phyloP scores from a whole-genome alignment of 2,797 vertebrate genomes.

The Psittacula echo region DNA sequence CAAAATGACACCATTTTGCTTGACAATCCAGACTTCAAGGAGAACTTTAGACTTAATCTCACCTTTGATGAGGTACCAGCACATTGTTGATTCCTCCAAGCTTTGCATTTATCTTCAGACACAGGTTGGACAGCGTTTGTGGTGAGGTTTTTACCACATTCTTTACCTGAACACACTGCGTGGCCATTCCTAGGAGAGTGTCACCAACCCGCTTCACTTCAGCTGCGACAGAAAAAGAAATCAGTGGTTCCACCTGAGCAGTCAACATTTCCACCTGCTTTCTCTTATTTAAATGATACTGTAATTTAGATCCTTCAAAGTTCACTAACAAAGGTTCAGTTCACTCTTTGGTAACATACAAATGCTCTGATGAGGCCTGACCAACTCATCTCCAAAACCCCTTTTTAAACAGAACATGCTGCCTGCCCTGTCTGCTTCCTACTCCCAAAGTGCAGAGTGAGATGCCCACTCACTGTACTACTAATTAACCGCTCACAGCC shows the following conservation, averaged over 20 bases:
- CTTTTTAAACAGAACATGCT: not conserved
- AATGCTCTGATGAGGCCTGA: not conserved
- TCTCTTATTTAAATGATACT: not conserved
- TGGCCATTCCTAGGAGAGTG: constrained; percentile 98
- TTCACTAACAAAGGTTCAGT: not conserved
- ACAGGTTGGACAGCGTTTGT: constrained; percentile 97
- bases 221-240: constrained; percentile 77
- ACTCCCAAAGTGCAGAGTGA: fast-evolving
- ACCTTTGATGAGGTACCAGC: constrained; percentile 98
- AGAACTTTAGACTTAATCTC: constrained; percentile 21
- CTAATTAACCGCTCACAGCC: not conserved
- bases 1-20: not conserved
- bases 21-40: not conserved
- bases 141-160: constrained; percentile 99
- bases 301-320: not conserved
- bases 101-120: constrained; percentile 99
- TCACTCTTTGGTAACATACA: not conserved
- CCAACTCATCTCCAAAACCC: not conserved
- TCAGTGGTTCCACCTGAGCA: not conserved
- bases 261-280: not conserved
- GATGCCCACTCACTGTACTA: not conserved
- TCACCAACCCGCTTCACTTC: constrained; percentile 99
- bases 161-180: constrained; percentile 98
- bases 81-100: constrained; percentile 98
- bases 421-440: not conserved